phyloP scores from a whole-genome alignment of 1,140 invertebrate genomes.

The Heliconius congener region DNA sequence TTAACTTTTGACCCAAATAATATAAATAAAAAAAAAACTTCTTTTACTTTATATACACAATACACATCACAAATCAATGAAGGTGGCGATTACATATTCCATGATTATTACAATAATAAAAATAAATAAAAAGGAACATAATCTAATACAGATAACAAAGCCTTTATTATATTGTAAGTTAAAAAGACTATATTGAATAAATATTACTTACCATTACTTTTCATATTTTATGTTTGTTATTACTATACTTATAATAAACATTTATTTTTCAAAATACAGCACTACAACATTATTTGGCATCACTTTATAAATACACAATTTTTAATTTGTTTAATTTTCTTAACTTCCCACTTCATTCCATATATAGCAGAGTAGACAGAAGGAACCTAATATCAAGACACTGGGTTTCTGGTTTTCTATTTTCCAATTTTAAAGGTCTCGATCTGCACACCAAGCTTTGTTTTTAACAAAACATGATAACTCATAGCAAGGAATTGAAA shows the following conservation, averaged over 20 bases:
- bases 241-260: neutral
- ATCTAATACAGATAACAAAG: conserved; percentile 4
- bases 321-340: too few species aligned
- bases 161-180: neutral
- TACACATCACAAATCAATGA: too few species aligned
- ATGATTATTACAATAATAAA: conserved; percentile 33
- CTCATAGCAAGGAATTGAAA: too few species aligned
- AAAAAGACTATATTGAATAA: neutral
- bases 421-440: too few species aligned
- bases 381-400: too few species aligned
- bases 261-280: neutral
- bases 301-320: neutral
- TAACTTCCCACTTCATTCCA: too few species aligned
- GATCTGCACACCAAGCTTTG: too few species aligned
- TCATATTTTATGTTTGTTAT: neutral
- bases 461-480: too few species aligned
- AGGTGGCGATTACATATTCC: too few species aligned
- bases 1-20: neutral
- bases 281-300: neutral
- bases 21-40: conserved; percentile 3
- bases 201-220: conserved; percentile 2
- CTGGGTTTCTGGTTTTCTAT: too few species aligned
- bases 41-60: too few species aligned
- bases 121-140: conserved; percentile 21
- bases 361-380: too few species aligned